Evolutionary conservation across 2,888 invertebrate species (phyloP), one percentile per base, ranked within the genome.

Genomic region (Nycteola revayana): DNA sequence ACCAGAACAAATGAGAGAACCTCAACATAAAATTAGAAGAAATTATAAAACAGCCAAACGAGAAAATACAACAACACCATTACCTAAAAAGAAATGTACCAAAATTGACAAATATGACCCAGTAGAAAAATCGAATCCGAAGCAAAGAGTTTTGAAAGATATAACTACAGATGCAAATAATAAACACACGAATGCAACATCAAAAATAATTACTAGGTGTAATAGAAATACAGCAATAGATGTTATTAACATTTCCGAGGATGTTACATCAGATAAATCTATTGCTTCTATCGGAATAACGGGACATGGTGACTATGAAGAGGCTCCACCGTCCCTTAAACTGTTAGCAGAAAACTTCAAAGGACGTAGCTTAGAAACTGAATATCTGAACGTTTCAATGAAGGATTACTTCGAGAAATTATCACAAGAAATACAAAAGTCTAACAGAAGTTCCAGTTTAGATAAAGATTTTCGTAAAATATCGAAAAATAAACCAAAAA

Each of bases 201-300:
- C 7, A 39, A 18, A 18, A 20, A 25, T 9, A 41, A 34, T 25
- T n/a, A 34, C n/a, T 3, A 38, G 28, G 0, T 32, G 11, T 6
- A 18, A 18, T 9, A 25, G 24, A 9, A 24, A 31, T 23, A 40
- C 18, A 7, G 22, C 30, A 21, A 18, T 18, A n/a, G 21, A 41
- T 9, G 23, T 33, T 14, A 35, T 38, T 24, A 38, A 17, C 6
- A 23, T 39, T 10, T 25, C 36, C 7, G 46, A 29, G 9, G 54
- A 54, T 17, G 25, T 18, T 0, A 50, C 49, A 25, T 67, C 67
- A 1, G 73, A 71, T 5, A 62, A 42, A 21, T 75, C 82, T 6
- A 75, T 84, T 36, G 49, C 53, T 1, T 75, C 78, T 1, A 31
- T 61, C n/a, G 79, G 76, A 1, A 82, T 84, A 9, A 81, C 66